Percentiles rank a stretch among this genome's conserved stretches.
Evolutionary conservation across 2,888 invertebrate species (phyloP).

Genomic region (Euzetes globulus): DNA sequence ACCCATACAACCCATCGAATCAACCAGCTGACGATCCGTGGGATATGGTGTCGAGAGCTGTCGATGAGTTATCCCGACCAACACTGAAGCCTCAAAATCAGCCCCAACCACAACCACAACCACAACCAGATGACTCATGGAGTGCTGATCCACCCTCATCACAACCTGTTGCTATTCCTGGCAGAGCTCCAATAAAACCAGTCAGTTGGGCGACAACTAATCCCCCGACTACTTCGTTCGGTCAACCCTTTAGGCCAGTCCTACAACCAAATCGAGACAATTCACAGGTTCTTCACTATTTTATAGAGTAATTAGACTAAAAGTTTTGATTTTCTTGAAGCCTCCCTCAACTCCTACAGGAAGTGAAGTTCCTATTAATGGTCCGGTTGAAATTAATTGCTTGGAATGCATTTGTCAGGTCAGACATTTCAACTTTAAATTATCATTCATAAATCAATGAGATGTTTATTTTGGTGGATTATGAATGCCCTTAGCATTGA

Average conservation of each 20-base stretch:
- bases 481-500: no score
- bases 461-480: no score
- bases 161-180: background rate
- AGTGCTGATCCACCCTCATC: background rate
- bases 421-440: conserved; percentile 42
- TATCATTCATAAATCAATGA: background rate
- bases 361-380: background rate
- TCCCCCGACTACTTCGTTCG: background rate
- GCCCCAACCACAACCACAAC: background rate
- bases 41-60: background rate
- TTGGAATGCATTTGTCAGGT: conserved; percentile 45
- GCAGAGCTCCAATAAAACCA: conserved; percentile 14
- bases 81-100: background rate
- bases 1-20: background rate
- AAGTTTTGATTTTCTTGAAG: background rate
- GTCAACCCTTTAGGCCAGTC: background rate
- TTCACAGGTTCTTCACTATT: no score
- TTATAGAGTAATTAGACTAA: background rate
- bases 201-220: background rate
- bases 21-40: background rate
- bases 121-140: background rate
- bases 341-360: background rate
- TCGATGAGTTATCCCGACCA: background rate
- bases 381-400: conserved; percentile 27
- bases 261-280: background rate